Evolutionary conservation across 2,113 vertebrate species (phyloP).

Genomic region (Phainopepla nitens): DNA sequence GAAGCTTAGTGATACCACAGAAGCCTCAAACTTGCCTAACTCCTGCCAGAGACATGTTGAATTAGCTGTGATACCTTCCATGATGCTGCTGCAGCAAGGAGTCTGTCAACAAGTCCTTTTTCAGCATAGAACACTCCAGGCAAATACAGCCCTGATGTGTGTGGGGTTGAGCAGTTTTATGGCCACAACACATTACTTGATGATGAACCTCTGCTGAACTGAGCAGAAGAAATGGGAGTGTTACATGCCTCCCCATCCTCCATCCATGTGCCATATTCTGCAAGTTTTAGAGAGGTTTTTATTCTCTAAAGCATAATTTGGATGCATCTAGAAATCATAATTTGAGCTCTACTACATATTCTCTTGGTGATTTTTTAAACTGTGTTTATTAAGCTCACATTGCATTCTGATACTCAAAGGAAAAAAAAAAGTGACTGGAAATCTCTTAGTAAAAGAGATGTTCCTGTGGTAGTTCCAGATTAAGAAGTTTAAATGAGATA

Average conservation of each 20-base stretch:
- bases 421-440: neutral
- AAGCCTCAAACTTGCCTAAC: neutral
- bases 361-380: neutral
- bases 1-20: neutral
- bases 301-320: neutral
- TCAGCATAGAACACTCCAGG: neutral
- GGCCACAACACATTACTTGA: neutral
- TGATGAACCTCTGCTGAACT: neutral
- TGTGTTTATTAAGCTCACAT: neutral
- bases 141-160: neutral
- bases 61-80: neutral
- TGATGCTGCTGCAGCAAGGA: neutral
- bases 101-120: neutral
- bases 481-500: neutral
- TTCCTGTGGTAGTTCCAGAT: neutral
- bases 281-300: neutral
- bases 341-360: neutral
- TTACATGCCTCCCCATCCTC: neutral
- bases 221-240: neutral
- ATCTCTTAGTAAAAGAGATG: neutral
- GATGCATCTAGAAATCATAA: neutral
- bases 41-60: neutral
- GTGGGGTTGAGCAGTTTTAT: neutral
- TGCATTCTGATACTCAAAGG: neutral
- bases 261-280: neutral